Base-by-base conservation (phyloP, 1,140 invertebrate genomes). In the Metaphire vulgaris region DNA sequence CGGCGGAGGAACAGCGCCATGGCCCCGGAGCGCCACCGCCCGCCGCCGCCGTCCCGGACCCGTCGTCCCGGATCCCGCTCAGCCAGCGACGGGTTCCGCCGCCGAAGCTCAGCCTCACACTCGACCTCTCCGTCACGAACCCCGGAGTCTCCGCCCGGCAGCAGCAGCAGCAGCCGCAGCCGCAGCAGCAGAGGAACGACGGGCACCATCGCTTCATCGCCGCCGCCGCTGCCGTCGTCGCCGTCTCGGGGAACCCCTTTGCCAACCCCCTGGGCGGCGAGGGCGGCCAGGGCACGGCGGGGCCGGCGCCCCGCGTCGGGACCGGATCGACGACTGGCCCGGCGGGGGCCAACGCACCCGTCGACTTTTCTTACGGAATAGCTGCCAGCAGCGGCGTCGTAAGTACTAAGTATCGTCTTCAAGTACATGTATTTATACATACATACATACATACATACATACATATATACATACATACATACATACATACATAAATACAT, bases 91-190 rank as follows among this genome's bases (percentile, higher is more conserved):
- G 77, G 21, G 34, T 65, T 0, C 73, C 77, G 16, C 77, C 77
- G 15, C 66, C 77, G n/a, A 78, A 78, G 56, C 68, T 78, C 16
- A 78, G 73, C 56, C 69, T 78, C n/a, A 78, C 77, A 28, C 74
- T 78, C 21, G 77, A 78, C 74, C 69, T 78, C 2, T 78, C 77
- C 21, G 68, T 76, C 26, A 73, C 72, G 0, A 73, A 73, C 41
- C 72, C 72, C 1, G 72, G 72, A 1, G 41, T 34, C 14, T 73
- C 72, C 16, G 33, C 72, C 32, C 33, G 41, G n/a, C 72, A 41
- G n/a, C 32, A 73, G n/a, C 56, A 32, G 72, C 33, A 30, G n/a
- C 72, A 41, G n/a, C 32, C 33, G n/a, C n/a, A n/a, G n/a, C 56
- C 72, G 72, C 33, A 30, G n/a, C 72, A 41, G n/a, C 32, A 73